A percentile compares a stretch with the other conserved stretches of the same genome.
Conservation (phyloP, 2,888 invertebrate genomes). For the Margaritifera margaritifera region DNA sequence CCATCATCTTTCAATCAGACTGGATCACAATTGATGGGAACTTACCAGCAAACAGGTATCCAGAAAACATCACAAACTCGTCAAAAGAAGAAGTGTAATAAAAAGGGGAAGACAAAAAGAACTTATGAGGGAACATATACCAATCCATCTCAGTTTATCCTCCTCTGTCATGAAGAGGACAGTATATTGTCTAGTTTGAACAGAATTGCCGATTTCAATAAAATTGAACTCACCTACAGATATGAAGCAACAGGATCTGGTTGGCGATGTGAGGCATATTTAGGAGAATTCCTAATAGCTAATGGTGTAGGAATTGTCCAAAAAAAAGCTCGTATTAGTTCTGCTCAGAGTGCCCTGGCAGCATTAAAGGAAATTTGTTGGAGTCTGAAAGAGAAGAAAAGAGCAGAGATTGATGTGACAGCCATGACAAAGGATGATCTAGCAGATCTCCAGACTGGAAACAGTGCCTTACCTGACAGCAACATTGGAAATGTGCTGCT, state of each 20-base stretch:
- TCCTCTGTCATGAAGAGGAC: conserved; percentile 35
- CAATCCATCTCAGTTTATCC: conserved; percentile 53
- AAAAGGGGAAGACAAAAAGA: not conserved
- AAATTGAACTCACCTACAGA: conserved; percentile 51
- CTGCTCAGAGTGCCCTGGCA: conserved; percentile 50
- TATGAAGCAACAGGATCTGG: conserved; percentile 41
- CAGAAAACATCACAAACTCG: too few relatives aligned
- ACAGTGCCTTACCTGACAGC: conserved; percentile 63
- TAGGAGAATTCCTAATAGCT: conserved; percentile 50
- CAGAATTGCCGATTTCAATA: conserved; percentile 60
- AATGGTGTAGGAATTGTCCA: conserved; percentile 43
- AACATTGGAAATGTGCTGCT: conserved; percentile 79
- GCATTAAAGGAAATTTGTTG: conserved; percentile 58
- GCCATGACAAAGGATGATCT: conserved; percentile 53
- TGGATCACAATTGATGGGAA: too few relatives aligned
- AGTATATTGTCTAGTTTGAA: conserved; percentile 42
- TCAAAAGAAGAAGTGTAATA: not conserved
- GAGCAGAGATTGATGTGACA: conserved; percentile 49
- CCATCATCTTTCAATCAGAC: too few relatives aligned
- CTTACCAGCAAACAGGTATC: not conserved
- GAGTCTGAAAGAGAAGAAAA: conserved; percentile 62
- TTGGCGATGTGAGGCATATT: conserved; percentile 41
- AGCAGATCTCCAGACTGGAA: conserved; percentile 46
- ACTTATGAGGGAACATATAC: conserved; percentile 14
- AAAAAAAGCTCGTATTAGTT: conserved; percentile 47